Evolutionary conservation across 2,888 invertebrate genomes (phyloP).

Genomic region (Escarpia spicata): DNA sequence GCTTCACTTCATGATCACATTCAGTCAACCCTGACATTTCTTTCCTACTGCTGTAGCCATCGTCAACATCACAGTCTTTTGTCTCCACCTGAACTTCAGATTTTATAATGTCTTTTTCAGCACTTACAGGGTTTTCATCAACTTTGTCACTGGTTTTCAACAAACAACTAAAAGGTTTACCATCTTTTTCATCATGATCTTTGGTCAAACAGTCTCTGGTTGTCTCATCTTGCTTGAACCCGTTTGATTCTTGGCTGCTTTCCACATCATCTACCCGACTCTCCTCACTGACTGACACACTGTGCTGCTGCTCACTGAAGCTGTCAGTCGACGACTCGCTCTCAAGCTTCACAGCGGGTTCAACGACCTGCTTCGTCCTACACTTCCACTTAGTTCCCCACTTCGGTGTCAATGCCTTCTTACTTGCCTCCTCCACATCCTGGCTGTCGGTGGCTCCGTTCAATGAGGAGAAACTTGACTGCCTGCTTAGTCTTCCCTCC

Average conservation of each 20-base stretch:
- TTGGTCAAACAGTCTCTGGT: neutral
- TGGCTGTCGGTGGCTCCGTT: constrained; percentile 19
- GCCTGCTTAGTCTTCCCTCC: constrained; percentile 21
- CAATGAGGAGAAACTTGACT: constrained; percentile 27
- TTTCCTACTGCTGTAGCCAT: neutral
- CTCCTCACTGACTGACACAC: neutral
- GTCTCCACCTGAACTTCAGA: neutral
- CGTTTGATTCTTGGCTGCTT: neutral
- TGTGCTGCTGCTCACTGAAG: neutral
- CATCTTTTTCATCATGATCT: neutral
- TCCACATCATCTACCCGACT: neutral
- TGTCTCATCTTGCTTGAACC: neutral
- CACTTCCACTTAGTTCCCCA: constrained; percentile 33
- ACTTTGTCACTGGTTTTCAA: neutral
- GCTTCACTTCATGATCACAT: neutral
- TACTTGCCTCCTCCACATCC: constrained; percentile 19
- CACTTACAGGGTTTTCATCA: neutral
- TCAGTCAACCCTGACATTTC: neutral
- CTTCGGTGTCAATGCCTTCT: constrained; percentile 17
- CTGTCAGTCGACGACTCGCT: neutral
- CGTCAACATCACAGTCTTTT: neutral
- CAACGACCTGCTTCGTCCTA: constrained; percentile 21
- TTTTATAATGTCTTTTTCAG: neutral
- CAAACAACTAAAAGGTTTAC: neutral
- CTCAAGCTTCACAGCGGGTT: neutral